These are phyloP conservation scores for Rostratula benghalensis DNA, from an alignment of 2,113 vertebrate species.

Conservation along the genomic window DNA sequence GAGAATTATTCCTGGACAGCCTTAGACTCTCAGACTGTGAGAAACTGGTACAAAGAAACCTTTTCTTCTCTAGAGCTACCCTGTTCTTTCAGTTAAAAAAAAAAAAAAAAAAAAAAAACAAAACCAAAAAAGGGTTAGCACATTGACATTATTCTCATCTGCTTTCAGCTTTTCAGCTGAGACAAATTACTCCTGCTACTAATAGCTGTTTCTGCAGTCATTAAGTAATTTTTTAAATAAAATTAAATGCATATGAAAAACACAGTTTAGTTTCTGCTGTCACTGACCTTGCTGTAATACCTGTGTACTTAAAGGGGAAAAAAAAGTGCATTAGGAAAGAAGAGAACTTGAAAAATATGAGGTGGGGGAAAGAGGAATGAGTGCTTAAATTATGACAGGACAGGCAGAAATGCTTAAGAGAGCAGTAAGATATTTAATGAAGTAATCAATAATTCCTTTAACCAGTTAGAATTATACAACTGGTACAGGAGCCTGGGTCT, in stretches of 20 bases:
- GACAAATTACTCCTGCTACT: not conserved
- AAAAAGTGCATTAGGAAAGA: not conserved
- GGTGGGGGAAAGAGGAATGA: not conserved
- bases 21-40: not conserved
- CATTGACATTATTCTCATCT: not conserved
- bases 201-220: not conserved
- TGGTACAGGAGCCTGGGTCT: not conserved
- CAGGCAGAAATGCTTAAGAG: not conserved
- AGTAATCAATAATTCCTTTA: not conserved
- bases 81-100: not conserved
- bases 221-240: not conserved
- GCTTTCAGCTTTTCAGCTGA: not conserved
- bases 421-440: not conserved
- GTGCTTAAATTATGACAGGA: not conserved
- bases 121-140: not conserved
- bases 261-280: not conserved
- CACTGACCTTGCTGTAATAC: not conserved
- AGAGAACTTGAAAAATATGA: not conserved
- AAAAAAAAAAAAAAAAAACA: not conserved
- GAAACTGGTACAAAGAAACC: not conserved
- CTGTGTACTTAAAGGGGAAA: not conserved
- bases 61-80: not conserved
- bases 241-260: not conserved
- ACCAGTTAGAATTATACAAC: not conserved
- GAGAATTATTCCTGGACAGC: not conserved